These are phyloP conservation scores for Limnephilus auricula DNA, from an alignment of 2,888 invertebrate genomes.

Conservation along the genomic window DNA sequence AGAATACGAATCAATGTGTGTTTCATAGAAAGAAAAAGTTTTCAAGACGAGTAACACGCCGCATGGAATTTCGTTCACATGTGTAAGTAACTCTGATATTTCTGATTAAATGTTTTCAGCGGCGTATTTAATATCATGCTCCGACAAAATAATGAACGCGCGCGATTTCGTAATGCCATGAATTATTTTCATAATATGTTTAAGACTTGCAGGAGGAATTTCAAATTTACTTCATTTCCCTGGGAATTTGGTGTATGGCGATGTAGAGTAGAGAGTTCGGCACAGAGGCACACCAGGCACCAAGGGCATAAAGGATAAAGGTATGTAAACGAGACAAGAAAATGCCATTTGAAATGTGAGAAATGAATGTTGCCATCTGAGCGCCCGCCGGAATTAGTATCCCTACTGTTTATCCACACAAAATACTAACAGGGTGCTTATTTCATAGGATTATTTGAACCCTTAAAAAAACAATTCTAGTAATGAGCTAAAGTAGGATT, in stretches of 20 bases:
- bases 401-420: conserved; percentile 44
- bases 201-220: not conserved
- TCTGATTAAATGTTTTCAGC: not conserved
- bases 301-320: conserved; percentile 17
- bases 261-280: not conserved
- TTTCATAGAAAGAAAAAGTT: not conserved
- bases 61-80: not conserved
- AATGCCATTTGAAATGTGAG: conserved; percentile 61
- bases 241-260: not conserved
- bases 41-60: not conserved
- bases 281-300: not conserved
- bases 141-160: not conserved
- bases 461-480: not conserved
- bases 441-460: not conserved
- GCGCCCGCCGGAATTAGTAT: conserved; percentile 45
- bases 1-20: not conserved
- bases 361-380: conserved; percentile 57
- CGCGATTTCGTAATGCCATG: not conserved
- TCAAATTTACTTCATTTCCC: conserved; percentile 24
- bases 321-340: conserved; percentile 51
- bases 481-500: not conserved
- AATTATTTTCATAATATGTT: conserved; percentile 23
- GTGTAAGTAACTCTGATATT: not conserved
- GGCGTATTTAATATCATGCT: not conserved
- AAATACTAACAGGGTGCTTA: conserved; percentile 17